phyloP scores from a whole-genome alignment of 2,797 vertebrate species.

The Todus mexicanus region DNA sequence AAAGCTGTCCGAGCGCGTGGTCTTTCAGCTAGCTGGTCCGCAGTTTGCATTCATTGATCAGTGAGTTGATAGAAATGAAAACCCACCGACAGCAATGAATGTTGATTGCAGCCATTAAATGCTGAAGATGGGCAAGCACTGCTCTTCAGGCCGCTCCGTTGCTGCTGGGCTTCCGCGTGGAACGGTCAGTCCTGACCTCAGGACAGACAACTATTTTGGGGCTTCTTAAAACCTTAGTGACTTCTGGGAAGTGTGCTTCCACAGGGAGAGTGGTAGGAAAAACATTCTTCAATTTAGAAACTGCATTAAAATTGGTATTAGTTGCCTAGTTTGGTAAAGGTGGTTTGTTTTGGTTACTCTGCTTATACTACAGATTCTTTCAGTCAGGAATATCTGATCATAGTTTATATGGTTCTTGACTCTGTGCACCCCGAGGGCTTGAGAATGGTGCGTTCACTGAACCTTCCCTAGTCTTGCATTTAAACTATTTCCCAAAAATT shows the following conservation, averaged over 20 bases:
- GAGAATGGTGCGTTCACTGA: not conserved
- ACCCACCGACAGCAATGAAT: constrained; percentile 99
- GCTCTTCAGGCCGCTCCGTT: rapidly evolving
- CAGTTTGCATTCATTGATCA: constrained; percentile 99
- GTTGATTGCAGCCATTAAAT: constrained; percentile 97
- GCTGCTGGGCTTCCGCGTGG: rapidly evolving
- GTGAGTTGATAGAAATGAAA: constrained; percentile 89
- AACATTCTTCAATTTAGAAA: not conserved
- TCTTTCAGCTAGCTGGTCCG: constrained; percentile 81
- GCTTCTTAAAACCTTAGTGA: not conserved
- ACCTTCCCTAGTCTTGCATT: not conserved
- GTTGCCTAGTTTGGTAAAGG: not conserved
- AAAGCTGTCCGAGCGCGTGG: rapidly evolving
- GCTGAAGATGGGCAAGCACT: not conserved
- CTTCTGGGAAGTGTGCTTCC: not conserved
- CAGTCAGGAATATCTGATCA: not conserved
- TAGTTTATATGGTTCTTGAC: not conserved
- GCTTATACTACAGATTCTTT: not conserved
- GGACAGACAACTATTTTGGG: not conserved
- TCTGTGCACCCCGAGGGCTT: not conserved
- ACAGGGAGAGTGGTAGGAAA: not conserved
- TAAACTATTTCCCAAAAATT: not conserved
- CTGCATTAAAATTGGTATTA: not conserved
- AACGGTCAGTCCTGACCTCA: rapidly evolving
- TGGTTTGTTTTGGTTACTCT: not conserved